A percentile compares a stretch with the other conserved stretches of the same genome.
These are phyloP conservation scores for Panzeria rudis DNA, from an alignment of 2,888 invertebrate species.

Conservation along the genomic window DNA sequence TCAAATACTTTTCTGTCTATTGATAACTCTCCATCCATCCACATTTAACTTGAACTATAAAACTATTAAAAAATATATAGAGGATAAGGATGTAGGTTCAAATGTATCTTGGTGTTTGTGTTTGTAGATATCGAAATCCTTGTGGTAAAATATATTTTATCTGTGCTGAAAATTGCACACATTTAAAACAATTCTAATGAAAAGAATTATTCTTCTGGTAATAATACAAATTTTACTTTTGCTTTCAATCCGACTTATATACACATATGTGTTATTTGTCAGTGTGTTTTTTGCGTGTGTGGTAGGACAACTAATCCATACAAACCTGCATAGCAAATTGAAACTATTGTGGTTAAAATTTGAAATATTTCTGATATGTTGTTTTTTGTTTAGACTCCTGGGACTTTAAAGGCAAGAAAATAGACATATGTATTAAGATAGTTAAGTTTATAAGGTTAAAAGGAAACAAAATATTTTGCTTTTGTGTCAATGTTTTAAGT, in stretches of 20 bases:
- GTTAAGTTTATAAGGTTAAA: conserved; percentile 11
- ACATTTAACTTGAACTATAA: conserved; percentile 18
- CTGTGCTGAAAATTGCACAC: conserved; percentile 1
- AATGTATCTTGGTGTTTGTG: not conserved
- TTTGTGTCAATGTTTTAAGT: conserved; percentile 53
- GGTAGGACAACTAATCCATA: not conserved
- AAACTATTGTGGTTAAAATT: conserved; percentile 46
- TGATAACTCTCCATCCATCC: conserved; percentile 13
- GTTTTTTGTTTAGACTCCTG: conserved; percentile 7
- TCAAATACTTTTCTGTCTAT: conserved; percentile 11
- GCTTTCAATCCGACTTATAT: not conserved
- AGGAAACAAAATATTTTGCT: conserved; percentile 23
- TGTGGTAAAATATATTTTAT: conserved; percentile 14
- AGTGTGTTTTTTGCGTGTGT: not conserved
- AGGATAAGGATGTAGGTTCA: not conserved
- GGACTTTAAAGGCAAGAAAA: conserved; percentile 18
- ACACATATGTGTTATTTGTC: not conserved
- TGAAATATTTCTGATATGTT: conserved; percentile 15
- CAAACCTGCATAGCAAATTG: not conserved
- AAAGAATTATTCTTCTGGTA: conserved; percentile 52
- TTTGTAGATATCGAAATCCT: not conserved
- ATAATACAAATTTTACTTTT: conserved; percentile 40
- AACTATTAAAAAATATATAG: conserved; percentile 26
- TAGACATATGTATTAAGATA: conserved; percentile 13
- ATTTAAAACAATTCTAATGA: conserved; percentile 63